Evolutionary conservation across 2,888 invertebrate species (phyloP), one percentile per base, ranked within the genome.

Genomic region (Agonopterix arenella): DNA sequence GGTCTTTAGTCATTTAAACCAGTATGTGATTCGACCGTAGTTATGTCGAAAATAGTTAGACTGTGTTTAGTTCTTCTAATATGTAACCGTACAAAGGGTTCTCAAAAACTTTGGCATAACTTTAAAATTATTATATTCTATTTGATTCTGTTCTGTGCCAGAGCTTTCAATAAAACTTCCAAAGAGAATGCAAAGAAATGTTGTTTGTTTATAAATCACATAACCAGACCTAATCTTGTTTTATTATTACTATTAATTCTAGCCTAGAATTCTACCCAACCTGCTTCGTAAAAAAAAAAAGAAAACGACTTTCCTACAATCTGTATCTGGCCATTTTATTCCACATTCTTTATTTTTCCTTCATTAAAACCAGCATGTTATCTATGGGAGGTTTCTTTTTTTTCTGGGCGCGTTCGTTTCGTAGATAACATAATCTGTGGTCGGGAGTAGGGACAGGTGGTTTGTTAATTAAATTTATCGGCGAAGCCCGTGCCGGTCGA

Each of bases 381-480:
- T 49, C 49, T 45, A 42, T n/a, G 36, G 8, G 18, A 8, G 42
- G 7, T 45, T 45, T 10, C 11, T 45, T 40, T 40, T 37, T 45
- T n/a, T 37, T 42, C 37, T 11, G 8, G 36, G 41, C 44, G 46
- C 49, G 43, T 45, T 10, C 49, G 45, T 28, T 18, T 28, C 36
- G n/a, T 44, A 52, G 56, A 56, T 56, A 56, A 52, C 50, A 53
- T 56, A 56, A 56, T 53, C 53, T 47, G 50, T 38, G 8, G 36
- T 48, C 38, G 53, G 48, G 51, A 28, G 28, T 28, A 7, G 28
- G 48, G 52, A 48, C 46, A 49, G 49, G 47, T 55, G 40, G 40
- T 40, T 40, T 10, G 40, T 43, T 43, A 56, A 56, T 56, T 56
- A 56, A 56, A 56, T 56, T 56, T 56, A 55, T 55, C 10, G 48